Conservation (phyloP, 2,113 vertebrate genomes). For the Deroptyus accipitrinus region DNA sequence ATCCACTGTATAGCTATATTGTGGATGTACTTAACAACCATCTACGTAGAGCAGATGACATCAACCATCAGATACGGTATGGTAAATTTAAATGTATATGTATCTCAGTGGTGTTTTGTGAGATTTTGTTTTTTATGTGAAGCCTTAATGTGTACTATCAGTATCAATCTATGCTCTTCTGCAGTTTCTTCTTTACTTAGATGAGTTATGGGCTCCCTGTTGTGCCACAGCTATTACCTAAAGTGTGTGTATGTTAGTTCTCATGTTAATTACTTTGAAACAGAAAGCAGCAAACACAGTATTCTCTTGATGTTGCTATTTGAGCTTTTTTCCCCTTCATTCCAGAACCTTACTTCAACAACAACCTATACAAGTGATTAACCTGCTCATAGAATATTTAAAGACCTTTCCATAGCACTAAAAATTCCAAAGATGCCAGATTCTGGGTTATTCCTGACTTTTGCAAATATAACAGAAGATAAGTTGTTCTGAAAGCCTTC, state of each 20-base stretch:
- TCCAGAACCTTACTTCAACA: neutral
- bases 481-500: neutral
- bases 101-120: neutral
- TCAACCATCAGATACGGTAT: neutral
- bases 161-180: neutral
- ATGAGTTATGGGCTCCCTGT: neutral
- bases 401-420: neutral
- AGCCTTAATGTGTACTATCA: neutral
- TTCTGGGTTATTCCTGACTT: neutral
- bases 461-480: neutral
- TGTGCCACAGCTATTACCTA: neutral
- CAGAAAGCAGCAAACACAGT: neutral
- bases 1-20: neutral
- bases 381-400: neutral
- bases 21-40: neutral
- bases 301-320: neutral
- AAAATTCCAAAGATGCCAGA: neutral
- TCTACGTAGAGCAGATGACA: fast-evolving
- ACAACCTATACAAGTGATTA: neutral
- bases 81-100: neutral
- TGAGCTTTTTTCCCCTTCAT: neutral
- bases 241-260: neutral
- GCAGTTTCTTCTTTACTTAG: neutral
- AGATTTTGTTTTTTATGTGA: neutral
- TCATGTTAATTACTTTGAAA: neutral